phyloP scores from a whole-genome alignment of 2,888 invertebrate genomes.

The Acleris laterana region DNA sequence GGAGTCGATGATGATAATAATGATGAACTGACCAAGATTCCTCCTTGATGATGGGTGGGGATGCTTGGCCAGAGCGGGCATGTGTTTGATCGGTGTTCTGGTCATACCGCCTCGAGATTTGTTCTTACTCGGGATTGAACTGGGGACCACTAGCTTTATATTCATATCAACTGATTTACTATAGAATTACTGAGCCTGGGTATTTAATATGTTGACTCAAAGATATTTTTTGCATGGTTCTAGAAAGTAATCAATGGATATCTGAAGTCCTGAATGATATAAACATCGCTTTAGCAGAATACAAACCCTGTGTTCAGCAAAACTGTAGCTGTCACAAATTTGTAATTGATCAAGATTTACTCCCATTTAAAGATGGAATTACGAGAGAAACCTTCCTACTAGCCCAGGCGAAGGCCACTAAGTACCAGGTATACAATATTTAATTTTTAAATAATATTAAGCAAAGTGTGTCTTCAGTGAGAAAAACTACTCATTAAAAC shows the following conservation, averaged over 20 bases:
- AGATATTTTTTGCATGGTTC: constrained; percentile 43
- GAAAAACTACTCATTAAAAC: too few species aligned
- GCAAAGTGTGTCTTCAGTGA: too few species aligned
- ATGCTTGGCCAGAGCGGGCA: too few species aligned
- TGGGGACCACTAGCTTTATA: too few species aligned
- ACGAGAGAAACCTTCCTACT: constrained; percentile 85
- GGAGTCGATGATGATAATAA: too few species aligned
- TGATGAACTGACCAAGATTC: too few species aligned
- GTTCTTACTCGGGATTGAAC: too few species aligned
- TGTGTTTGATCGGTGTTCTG: too few species aligned
- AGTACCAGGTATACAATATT: constrained; percentile 66
- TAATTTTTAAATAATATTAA: constrained; percentile 3
- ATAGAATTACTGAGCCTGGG: too few species aligned
- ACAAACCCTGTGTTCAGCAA: constrained; percentile 80
- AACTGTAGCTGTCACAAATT: constrained; percentile 87
- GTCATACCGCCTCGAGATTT: too few species aligned
- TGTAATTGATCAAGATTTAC: constrained; percentile 88
- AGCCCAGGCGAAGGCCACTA: constrained; percentile 76
- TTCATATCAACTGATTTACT: too few species aligned
- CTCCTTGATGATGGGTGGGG: too few species aligned
- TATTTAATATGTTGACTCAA: not conserved
- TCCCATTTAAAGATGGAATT: constrained; percentile 89
- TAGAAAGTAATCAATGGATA: constrained; percentile 78
- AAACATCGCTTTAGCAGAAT: constrained; percentile 74
- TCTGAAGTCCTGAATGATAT: constrained; percentile 73